Conservation (phyloP, 2,888 invertebrate genomes). For the Kuschelorhynchus macadamiae region DNA sequence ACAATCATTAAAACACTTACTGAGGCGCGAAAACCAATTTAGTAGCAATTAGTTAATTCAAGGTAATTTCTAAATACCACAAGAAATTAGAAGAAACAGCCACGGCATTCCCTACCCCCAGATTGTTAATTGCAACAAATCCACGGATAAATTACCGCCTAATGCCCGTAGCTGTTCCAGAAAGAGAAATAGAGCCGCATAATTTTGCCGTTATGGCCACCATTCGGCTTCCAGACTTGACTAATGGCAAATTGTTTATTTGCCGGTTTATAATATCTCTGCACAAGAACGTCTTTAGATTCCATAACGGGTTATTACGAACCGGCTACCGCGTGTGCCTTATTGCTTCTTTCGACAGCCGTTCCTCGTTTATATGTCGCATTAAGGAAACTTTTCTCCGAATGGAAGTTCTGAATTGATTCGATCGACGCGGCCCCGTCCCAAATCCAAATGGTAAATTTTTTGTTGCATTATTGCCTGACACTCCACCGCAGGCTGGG, state of each 20-base stretch:
- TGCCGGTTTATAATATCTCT: constrained; percentile 56
- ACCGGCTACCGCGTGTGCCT: constrained; percentile 64
- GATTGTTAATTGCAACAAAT: constrained; percentile 51
- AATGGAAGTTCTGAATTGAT: constrained; percentile 47
- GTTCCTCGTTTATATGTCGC: constrained; percentile 50
- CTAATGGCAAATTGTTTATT: constrained; percentile 60
- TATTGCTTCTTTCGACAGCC: constrained; percentile 64
- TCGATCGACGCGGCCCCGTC: constrained; percentile 37
- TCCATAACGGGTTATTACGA: constrained; percentile 65
- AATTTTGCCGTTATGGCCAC: constrained; percentile 67
- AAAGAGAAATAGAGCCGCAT: constrained; percentile 54
- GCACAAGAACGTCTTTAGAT: constrained; percentile 52
- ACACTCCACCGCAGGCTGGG: constrained; percentile 33
- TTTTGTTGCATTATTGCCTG: constrained; percentile 40
- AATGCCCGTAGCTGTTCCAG: constrained; percentile 42
- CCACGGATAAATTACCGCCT: constrained; percentile 43
- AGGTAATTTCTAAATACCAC: constrained; percentile 18
- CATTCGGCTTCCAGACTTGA: constrained; percentile 53
- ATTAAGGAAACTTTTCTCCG: constrained; percentile 50
- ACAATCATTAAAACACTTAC: background rate
- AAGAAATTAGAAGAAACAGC: constrained; percentile 30
- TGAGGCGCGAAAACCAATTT: background rate
- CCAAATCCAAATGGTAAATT: constrained; percentile 30
- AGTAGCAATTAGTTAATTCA: constrained; percentile 4
- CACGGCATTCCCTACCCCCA: constrained; percentile 14